Evolutionary conservation across 2,888 invertebrate genomes (phyloP), one percentile per base, ranked within the genome.

Genomic region (Stenchaetothrips biformis): DNA sequence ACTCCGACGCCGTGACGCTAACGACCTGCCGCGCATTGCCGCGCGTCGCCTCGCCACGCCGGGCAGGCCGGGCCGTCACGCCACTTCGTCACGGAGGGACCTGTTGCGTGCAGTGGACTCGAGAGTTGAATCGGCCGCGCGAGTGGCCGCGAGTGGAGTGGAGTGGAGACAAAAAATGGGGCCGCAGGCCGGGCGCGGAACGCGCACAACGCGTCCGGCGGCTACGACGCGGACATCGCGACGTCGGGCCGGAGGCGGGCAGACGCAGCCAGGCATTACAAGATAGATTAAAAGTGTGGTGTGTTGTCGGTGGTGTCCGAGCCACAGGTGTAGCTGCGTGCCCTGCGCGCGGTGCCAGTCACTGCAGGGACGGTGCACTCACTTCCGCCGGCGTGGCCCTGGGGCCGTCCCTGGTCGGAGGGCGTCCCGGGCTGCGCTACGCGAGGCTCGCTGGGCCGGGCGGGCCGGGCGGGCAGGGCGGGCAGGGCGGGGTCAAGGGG

Each of bases 61-160:
- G n/a, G 67, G 21, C 67, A 7, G 3, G 53, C 53, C 16, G 6
- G 53, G 2, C n/a, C 67, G 67, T 67, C 21, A 67, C 21, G 67
- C 21, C 67, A 21, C n/a, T 67, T 67, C 67, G 67, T 67, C 67
- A 67, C 67, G 67, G 21, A 67, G n/a, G 21, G 67, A 67, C 67
- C 67, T 67, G 67, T 67, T 67, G 67, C 67, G 67, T 67, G 67
- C 21, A 67, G 67, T 67, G 53, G 53, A 53, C 16, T 13, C 16
- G 13, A 16, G 53, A 37, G 53, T 11, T 53, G 53, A 16, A 53
- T 53, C 13, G 53, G 53, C 13, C 13, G 16, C 13, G 53, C 13
- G 53, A 53, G 53, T 13, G 53, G 53, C 13, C 3, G 53, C 16
- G 53, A 1, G 53, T 53, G 53, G 53, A 53, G 53, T 11, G 53